These are phyloP conservation scores for Caranx melampygus DNA, from an alignment of 2,113 vertebrate species.

Conservation along the genomic window DNA sequence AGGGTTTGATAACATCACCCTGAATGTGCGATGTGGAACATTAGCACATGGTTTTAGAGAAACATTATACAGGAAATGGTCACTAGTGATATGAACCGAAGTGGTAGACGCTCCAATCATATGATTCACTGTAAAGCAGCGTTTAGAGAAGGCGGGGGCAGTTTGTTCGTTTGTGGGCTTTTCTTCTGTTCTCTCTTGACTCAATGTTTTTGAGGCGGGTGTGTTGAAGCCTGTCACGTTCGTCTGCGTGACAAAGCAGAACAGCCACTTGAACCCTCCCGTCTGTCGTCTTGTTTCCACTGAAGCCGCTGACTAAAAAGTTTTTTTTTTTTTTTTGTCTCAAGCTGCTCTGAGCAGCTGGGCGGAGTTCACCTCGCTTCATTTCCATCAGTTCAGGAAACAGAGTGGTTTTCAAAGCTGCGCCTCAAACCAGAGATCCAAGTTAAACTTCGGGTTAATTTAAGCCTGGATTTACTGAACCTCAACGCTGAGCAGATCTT, in stretches of 20 bases:
- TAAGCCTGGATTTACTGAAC: not conserved
- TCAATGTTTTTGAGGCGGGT: too few species aligned
- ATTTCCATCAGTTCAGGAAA: slow-evolving; percentile 20
- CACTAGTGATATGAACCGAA: too few species aligned
- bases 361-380: slow-evolving; percentile 9
- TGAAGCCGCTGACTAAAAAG: not conserved
- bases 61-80: not conserved
- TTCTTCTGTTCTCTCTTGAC: too few species aligned
- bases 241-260: not conserved
- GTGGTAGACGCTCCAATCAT: too few species aligned
- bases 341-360: not conserved
- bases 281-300: not conserved
- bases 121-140: too few species aligned
- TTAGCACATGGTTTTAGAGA: not conserved
- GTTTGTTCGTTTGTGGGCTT: too few species aligned
- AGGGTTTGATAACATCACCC: not conserved
- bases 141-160: too few species aligned
- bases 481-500: not conserved
- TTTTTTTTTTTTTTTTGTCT: not conserved
- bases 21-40: accelerated
- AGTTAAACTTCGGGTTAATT: not conserved
- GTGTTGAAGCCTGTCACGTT: too few species aligned
- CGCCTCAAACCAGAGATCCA: not conserved
- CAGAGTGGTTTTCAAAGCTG: not conserved
- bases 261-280: not conserved